Conservation (phyloP, 2,113 vertebrate genomes). For the Tachysurus fulvidraco region DNA sequence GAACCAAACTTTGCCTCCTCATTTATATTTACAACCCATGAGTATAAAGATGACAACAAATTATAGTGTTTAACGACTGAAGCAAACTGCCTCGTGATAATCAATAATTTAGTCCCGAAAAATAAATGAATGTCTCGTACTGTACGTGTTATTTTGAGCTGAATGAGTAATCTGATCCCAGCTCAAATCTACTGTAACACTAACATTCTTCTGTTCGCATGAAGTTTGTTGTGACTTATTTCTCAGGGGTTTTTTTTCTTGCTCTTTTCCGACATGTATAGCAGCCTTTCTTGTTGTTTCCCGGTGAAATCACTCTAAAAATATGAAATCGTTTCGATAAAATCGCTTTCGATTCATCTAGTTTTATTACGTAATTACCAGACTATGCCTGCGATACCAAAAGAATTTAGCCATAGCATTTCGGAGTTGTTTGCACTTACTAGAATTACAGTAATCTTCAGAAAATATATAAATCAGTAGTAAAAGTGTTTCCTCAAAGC, state of each 20-base stretch:
- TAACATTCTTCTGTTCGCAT: neutral
- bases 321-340: neutral
- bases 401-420: neutral
- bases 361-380: neutral
- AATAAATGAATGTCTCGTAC: neutral
- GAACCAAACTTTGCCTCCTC: constrained; percentile 65
- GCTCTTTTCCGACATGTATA: neutral
- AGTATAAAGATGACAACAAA: constrained; percentile 44
- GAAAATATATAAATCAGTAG: neutral
- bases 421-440: neutral
- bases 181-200: neutral
- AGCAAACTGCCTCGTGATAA: neutral
- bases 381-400: neutral
- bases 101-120: neutral
- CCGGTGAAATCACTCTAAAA: neutral
- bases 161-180: neutral
- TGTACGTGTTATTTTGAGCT: neutral
- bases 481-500: neutral
- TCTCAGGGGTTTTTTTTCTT: neutral
- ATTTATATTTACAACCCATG: constrained; percentile 48
- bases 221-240: neutral
- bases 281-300: neutral
- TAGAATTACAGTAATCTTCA: no score
- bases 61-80: constrained; percentile 33
- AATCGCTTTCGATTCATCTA: neutral